These are phyloP conservation scores for Globia sparganii DNA, from an alignment of 2,888 invertebrate species.

Conservation along the genomic window DNA sequence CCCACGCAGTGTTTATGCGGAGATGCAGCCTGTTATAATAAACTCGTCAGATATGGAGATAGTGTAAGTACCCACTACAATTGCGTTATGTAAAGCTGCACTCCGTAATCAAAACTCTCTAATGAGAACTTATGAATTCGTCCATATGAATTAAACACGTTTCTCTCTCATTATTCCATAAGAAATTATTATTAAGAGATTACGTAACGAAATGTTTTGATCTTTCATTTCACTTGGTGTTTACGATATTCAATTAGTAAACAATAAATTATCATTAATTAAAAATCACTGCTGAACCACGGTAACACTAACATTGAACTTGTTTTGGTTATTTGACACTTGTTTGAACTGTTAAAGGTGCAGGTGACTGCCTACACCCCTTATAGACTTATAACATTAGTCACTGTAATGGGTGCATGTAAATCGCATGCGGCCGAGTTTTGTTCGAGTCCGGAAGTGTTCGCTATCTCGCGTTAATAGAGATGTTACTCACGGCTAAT, in stretches of 20 bases:
- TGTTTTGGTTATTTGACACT: slow-evolving; percentile 44
- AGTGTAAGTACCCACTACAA: slow-evolving; percentile 48
- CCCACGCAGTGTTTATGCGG: slow-evolving; percentile 48
- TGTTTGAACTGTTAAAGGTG: slow-evolving; percentile 12
- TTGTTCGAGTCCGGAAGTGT: slow-evolving; percentile 38
- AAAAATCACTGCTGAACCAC: slow-evolving; percentile 30
- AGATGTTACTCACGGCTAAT: slow-evolving; percentile 82
- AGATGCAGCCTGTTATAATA: slow-evolving; percentile 38
- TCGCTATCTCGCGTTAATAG: slow-evolving; percentile 58
- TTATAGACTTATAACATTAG: neutral
- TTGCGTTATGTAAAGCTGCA: slow-evolving; percentile 56
- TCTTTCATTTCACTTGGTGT: slow-evolving; percentile 12
- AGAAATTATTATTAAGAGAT: slow-evolving; percentile 5
- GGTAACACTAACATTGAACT: slow-evolving; percentile 38
- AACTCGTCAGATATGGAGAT: slow-evolving; percentile 46
- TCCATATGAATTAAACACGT: slow-evolving; percentile 29
- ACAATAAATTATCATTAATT: slow-evolving; percentile 5
- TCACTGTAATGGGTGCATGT: slow-evolving; percentile 38
- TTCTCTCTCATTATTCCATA: slow-evolving; percentile 28
- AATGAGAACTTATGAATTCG: slow-evolving; percentile 49
- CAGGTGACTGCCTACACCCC: neutral
- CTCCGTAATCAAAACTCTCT: slow-evolving; percentile 61
- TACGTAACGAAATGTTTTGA: slow-evolving; percentile 22
- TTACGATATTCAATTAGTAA: neutral
- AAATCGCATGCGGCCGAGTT: slow-evolving; percentile 21